phyloP scores from a whole-genome alignment of 35 echinoderm and acorn worm species.

The Strongylocentrotus purpuratus region DNA sequence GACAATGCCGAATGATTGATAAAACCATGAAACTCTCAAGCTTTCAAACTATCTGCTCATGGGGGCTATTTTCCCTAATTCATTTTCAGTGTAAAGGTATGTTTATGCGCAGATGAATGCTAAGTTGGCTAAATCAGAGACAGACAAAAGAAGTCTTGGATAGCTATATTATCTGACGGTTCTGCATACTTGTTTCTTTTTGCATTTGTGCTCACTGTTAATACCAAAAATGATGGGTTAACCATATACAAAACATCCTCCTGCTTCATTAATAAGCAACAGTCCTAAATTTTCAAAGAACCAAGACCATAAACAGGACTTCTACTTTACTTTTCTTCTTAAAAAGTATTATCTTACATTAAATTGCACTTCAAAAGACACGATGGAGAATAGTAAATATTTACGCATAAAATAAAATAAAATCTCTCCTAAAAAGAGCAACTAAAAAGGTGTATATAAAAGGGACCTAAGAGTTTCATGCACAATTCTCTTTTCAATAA shows the following conservation, averaged over 20 bases:
- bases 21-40: too few relatives aligned
- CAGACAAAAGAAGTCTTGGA: too few relatives aligned
- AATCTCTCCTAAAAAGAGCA: not conserved
- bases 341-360: constrained; percentile 33
- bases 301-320: not conserved
- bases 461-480: not conserved
- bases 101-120: too few relatives aligned
- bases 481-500: constrained; percentile 31
- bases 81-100: too few relatives aligned
- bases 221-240: not conserved
- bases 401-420: constrained; percentile 14
- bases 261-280: not conserved
- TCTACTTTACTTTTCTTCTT: not conserved
- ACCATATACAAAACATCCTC: not conserved
- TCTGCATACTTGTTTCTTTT: not conserved
- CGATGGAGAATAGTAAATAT: not conserved
- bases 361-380: constrained; percentile 43
- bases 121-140: too few relatives aligned
- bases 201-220: not conserved
- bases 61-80: too few relatives aligned
- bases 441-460: not conserved
- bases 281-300: not conserved
- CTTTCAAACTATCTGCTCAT: too few relatives aligned
- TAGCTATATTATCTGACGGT: too few relatives aligned
- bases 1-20: too few relatives aligned